Base-by-base conservation (phyloP, 2,888 invertebrate genomes). In the Conchocele bisecta region DNA sequence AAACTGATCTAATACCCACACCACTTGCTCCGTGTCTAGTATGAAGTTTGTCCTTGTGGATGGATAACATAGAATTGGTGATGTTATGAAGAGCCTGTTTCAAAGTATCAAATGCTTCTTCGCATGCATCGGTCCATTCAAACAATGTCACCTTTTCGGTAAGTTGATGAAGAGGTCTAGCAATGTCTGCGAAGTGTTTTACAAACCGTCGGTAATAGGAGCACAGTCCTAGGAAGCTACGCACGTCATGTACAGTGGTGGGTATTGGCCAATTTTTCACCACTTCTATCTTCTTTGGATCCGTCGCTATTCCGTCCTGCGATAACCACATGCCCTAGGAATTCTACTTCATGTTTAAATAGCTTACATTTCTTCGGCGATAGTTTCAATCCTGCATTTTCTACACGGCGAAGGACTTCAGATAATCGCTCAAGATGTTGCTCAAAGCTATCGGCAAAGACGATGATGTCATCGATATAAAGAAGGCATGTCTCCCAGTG, bases 1-100 rank as follows among this genome's bases (percentile, higher is more conserved):
- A 54, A 1, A 79, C 76, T n/a, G 53, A 59, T 28, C 64, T 57
- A 17, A 54, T 48, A 11, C 69, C 63, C 31, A n/a, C n/a, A n/a
- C n/a, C n/a, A 50, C 72, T 57, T 4, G 79, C 70, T 64, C 78
- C 65, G 9, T 39, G 63, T 20, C 74, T 67, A 20, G 69, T 29
- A 22, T 69, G 48, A 31, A 65, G 67, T 17, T 35, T 7, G 29
- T 50, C 56, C 13, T 65, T 46, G 29, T 44, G 41, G 31, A 50
- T 31, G 2, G 65, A 65, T 31, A 65, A 69, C 11, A 44, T 35
- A n/a, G 64, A 33, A 35, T 60, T 53, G 13, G 65, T 60, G 20
- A 39, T 28, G 13, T 50, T 39, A 3, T 26, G 56, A 13, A 66
- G 24, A 13, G 33, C 20, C 11, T 50, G 15, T 44, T 66, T 66